Percentiles rank a stretch among this genome's conserved stretches.
These are phyloP conservation scores for Pterocles burchelli DNA, from an alignment of 2,113 vertebrate genomes.

Conservation along the genomic window DNA sequence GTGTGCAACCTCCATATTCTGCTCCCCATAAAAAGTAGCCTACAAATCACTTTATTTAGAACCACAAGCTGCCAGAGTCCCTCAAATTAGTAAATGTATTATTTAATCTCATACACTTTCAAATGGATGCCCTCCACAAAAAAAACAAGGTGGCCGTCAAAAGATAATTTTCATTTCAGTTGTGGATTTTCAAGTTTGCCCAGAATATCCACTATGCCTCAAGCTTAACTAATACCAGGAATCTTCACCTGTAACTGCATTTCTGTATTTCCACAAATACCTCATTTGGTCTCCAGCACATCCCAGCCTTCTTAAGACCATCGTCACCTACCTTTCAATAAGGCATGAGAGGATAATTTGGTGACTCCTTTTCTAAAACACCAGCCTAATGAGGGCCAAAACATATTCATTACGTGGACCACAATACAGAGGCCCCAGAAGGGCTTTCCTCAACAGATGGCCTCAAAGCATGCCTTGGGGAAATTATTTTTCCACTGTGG, in stretches of 20 bases:
- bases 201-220: not conserved
- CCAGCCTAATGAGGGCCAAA: rapidly evolving
- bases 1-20: not conserved
- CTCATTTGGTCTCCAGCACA: not conserved
- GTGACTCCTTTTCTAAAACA: not conserved
- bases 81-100: not conserved
- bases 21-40: not conserved
- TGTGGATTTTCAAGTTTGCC: not conserved
- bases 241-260: not conserved
- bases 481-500: not conserved
- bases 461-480: rapidly evolving
- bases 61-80: not conserved
- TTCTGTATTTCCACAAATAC: not conserved
- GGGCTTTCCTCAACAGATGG: not conserved
- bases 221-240: not conserved
- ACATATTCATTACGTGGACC: rapidly evolving
- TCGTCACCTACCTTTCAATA: not conserved
- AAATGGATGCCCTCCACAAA: not conserved
- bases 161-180: not conserved
- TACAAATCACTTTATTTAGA: not conserved
- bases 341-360: not conserved
- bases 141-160: not conserved
- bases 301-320: not conserved
- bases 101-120: not conserved
- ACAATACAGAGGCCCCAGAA: not conserved